Evolutionary conservation across 1,140 invertebrate species (phyloP).

Genomic region (Pseudomyrmex cubaensis): DNA sequence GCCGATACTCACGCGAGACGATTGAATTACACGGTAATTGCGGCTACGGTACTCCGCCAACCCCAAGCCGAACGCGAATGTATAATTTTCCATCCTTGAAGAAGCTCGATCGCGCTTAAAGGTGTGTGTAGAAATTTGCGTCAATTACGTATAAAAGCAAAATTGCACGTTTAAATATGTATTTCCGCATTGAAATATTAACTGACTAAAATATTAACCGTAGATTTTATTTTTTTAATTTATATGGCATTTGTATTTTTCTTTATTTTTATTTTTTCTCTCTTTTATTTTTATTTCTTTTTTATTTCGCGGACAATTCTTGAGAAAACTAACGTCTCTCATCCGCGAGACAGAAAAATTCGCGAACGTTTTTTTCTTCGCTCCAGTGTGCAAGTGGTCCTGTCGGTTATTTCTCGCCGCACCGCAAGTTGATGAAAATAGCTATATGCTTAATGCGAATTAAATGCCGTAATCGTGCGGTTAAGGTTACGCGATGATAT

Average conservation of each 20-base stretch:
- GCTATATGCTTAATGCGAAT: constrained; percentile 16
- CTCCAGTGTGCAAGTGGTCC: background rate
- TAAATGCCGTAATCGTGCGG: constrained; percentile 1
- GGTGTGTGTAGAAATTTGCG: background rate
- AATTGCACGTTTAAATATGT: background rate
- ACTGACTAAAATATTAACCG: too few species aligned
- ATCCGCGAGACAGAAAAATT: too few species aligned
- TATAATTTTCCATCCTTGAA: constrained; percentile 36
- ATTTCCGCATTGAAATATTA: too few species aligned
- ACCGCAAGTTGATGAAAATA: background rate
- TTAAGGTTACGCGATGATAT: background rate
- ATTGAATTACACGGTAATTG: constrained; percentile 55
- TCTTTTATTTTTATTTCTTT: too few species aligned
- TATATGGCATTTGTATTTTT: too few species aligned
- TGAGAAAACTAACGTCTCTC: too few species aligned
- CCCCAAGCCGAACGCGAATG: constrained; percentile 31
- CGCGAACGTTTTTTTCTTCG: background rate
- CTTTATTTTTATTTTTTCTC: too few species aligned
- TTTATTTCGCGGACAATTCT: too few species aligned
- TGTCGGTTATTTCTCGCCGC: background rate
- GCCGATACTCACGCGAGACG: constrained; percentile 24
- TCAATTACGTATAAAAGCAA: background rate
- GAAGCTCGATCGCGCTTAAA: constrained; percentile 13
- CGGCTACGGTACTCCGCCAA: background rate
- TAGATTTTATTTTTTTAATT: too few species aligned